A percentile compares a stretch with the other conserved stretches of the same genome.
phyloP scores from a whole-genome alignment of 2,888 invertebrate species.

The Barypeithes pellucidus region DNA sequence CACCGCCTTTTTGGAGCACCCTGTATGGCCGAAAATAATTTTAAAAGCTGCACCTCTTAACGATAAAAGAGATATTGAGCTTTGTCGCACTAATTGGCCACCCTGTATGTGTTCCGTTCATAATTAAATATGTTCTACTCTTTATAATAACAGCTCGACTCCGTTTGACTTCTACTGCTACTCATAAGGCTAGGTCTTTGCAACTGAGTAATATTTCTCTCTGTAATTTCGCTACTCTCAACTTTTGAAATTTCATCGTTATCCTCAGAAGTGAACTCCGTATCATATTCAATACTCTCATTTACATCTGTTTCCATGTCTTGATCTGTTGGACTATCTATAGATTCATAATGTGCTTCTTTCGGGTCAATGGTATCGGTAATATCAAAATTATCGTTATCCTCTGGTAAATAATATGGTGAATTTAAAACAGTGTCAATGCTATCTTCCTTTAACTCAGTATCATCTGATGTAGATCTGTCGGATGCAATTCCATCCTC shows the following conservation, averaged over 20 bases:
- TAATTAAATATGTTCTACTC: constrained; percentile 19
- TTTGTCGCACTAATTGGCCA: no score
- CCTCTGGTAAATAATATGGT: constrained; percentile 40
- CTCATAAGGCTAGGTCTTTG: constrained; percentile 36
- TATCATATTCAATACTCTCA: constrained; percentile 21
- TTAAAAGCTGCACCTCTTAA: no score
- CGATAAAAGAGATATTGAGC: no score
- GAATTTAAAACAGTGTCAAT: constrained; percentile 59
- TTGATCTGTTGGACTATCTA: constrained; percentile 1
- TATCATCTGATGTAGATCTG: constrained; percentile 61
- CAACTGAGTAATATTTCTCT: constrained; percentile 27
- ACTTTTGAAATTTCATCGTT: constrained; percentile 20
- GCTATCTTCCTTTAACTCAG: constrained; percentile 59
- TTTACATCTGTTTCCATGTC: not conserved
- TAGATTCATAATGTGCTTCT: constrained; percentile 15
- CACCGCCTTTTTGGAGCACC: no score
- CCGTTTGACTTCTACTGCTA: constrained; percentile 59
- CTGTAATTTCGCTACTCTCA: constrained; percentile 15
- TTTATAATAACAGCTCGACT: constrained; percentile 59
- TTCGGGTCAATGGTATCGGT: constrained; percentile 29
- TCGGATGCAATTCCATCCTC: constrained; percentile 54
- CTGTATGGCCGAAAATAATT: no score
- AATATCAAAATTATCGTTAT: constrained; percentile 31
- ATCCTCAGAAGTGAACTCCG: constrained; percentile 19
- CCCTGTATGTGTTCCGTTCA: no score